Evolutionary conservation across 2,888 invertebrate genomes (phyloP).

Genomic region (Chydorus sphaericus): DNA sequence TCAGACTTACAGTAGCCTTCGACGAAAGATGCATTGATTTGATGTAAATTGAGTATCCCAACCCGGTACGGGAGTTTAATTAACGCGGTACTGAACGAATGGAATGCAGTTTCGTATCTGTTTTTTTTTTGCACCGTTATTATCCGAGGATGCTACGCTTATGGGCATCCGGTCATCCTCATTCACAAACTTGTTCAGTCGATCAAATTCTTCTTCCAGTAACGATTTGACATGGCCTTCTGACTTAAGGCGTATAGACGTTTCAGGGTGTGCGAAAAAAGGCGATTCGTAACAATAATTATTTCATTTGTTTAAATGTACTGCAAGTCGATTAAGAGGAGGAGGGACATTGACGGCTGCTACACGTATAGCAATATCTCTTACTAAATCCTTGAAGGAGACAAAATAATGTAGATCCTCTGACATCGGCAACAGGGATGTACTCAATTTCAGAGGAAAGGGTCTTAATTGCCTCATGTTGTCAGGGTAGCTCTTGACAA

Average conservation of each 20-base stretch:
- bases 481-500: constrained; percentile 41
- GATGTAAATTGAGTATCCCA: too few species aligned
- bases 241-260: too few species aligned
- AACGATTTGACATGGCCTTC: not conserved
- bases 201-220: constrained; percentile 35
- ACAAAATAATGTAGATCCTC: constrained; percentile 39
- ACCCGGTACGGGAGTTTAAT: constrained; percentile 69
- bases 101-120: constrained; percentile 65
- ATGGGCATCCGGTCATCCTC: constrained; percentile 55
- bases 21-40: constrained; percentile 71
- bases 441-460: constrained; percentile 34
- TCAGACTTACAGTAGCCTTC: constrained; percentile 76
- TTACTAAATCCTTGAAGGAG: constrained; percentile 19
- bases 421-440: constrained; percentile 55
- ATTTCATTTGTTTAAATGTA: too few species aligned
- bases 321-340: constrained; percentile 62
- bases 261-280: too few species aligned
- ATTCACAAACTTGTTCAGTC: constrained; percentile 50
- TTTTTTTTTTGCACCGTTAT: constrained; percentile 69
- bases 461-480: constrained; percentile 42
- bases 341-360: constrained; percentile 29
- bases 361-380: constrained; percentile 45
- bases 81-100: constrained; percentile 81
- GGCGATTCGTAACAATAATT: too few species aligned
- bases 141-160: constrained; percentile 68